phyloP scores from a whole-genome alignment of 2,797 vertebrate species.

The Sitta carolinensis region DNA sequence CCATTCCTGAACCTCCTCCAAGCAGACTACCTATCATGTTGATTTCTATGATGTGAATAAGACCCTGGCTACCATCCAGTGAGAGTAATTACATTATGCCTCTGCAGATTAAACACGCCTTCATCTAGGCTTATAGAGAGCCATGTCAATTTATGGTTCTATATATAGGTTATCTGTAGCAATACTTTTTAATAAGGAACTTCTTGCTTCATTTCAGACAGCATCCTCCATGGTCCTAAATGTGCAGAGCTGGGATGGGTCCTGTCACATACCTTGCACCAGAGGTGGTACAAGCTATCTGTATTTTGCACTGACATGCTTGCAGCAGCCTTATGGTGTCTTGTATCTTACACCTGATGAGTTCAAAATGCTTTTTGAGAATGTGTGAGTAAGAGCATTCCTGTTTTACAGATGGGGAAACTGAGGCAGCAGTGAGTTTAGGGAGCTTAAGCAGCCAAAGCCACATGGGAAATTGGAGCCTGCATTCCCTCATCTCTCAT shows the following conservation, averaged over 20 bases:
- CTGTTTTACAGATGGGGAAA: background rate
- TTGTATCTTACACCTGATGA: background rate
- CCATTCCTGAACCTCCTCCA: constrained; percentile 67
- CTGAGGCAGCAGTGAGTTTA: background rate
- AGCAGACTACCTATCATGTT: constrained; percentile 63
- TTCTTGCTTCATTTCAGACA: constrained; percentile 26
- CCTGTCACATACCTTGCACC: background rate
- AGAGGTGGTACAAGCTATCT: background rate
- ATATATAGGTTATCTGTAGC: constrained; percentile 60
- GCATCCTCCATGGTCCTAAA: background rate
- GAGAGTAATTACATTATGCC: constrained; percentile 57
- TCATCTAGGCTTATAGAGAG: constrained; percentile 31
- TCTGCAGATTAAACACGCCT: constrained; percentile 58
- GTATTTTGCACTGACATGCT: constrained; percentile 16
- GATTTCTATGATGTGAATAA: constrained; percentile 66
- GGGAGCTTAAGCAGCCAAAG: background rate
- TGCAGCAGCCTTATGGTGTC: background rate
- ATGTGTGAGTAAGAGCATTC: background rate
- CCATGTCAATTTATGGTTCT: constrained; percentile 46
- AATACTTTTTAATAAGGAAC: constrained; percentile 47
- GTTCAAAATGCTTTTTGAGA: background rate
- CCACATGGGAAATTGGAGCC: background rate
- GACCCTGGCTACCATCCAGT: constrained; percentile 58
- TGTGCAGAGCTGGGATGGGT: background rate
- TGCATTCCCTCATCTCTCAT: background rate